Conservation (phyloP, 2,113 vertebrate genomes). For the Tamias sibiricus region DNA sequence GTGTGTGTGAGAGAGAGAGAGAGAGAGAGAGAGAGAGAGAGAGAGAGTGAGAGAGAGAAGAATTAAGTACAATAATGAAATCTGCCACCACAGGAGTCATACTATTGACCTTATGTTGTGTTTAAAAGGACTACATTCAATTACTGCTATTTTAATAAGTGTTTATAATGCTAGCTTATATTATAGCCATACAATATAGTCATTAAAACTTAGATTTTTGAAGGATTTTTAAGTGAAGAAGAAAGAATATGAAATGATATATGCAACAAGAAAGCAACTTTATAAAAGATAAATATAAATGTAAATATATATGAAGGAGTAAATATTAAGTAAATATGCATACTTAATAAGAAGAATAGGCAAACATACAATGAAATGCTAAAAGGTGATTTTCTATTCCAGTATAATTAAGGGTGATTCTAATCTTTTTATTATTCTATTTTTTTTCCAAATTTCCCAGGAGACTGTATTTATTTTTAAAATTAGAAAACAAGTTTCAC, state of each 20-base stretch:
- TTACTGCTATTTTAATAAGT: background rate
- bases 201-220: background rate
- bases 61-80: background rate
- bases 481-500: background rate
- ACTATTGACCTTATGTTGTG: background rate
- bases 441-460: background rate
- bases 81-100: background rate
- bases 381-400: conserved; percentile 12
- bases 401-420: background rate
- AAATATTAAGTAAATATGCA: background rate
- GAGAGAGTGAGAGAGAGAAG: too few species aligned
- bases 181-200: background rate
- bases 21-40: too few species aligned
- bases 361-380: background rate
- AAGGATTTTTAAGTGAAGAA: conserved; percentile 12
- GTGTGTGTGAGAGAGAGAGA: too few species aligned
- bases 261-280: background rate
- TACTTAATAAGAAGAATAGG: background rate
- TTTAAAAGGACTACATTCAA: background rate
- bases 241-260: background rate
- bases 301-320: background rate
- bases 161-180: background rate
- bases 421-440: conserved; percentile 37
- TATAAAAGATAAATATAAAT: background rate
- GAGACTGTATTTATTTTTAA: background rate